Evolutionary conservation across 2,888 invertebrate genomes (phyloP).

Genomic region (Heliconius charithonia): DNA sequence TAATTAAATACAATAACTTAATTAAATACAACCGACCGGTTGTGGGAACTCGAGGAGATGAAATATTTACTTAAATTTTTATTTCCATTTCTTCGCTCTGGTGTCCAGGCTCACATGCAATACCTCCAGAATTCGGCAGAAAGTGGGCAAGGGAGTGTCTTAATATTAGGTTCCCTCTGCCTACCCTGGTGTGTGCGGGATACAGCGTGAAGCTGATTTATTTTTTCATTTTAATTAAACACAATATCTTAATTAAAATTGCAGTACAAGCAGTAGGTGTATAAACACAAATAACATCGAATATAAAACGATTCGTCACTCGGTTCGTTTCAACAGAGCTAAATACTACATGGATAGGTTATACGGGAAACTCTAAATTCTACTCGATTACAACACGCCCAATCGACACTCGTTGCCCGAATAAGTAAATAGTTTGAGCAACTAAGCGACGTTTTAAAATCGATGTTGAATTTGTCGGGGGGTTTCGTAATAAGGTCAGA

Average conservation of each 20-base stretch:
- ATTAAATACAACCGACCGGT: too few relatives aligned
- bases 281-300: neutral
- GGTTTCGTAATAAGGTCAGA: constrained; percentile 51
- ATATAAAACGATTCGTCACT: constrained; percentile 38
- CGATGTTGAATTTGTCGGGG: constrained; percentile 58
- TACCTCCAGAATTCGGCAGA: too few relatives aligned
- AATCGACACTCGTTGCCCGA: constrained; percentile 54
- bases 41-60: too few relatives aligned
- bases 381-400: constrained; percentile 45
- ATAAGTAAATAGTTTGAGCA: constrained; percentile 59
- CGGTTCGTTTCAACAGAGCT: constrained; percentile 41
- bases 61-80: too few relatives aligned
- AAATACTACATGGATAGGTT: constrained; percentile 43
- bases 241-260: neutral
- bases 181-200: too few relatives aligned
- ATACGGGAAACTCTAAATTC: constrained; percentile 46
- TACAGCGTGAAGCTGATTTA: too few relatives aligned
- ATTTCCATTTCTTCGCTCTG: too few relatives aligned
- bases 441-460: constrained; percentile 49
- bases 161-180: too few relatives aligned
- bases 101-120: too few relatives aligned
- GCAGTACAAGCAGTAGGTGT: neutral
- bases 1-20: neutral
- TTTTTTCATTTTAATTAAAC: too few relatives aligned
- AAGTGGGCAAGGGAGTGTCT: too few relatives aligned